Evolutionary conservation across 2,113 vertebrate genomes (phyloP).

Genomic region (Clupea harengus): DNA sequence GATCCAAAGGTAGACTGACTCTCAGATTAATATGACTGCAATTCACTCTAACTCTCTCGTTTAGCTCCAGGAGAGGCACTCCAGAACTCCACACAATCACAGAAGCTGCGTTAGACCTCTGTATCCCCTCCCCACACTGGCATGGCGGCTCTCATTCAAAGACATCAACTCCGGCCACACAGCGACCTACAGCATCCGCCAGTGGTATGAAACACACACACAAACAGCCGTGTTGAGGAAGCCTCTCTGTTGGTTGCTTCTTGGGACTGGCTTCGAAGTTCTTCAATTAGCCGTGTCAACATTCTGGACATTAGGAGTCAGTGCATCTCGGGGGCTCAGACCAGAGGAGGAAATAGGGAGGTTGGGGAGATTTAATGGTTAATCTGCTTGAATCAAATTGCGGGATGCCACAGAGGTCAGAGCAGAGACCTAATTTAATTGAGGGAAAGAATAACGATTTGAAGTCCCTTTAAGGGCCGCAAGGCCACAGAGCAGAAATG

Average conservation of each 20-base stretch:
- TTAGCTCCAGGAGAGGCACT: neutral
- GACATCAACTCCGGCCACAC: neutral
- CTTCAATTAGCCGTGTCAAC: conserved; percentile 46
- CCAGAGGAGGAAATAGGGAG: conserved; percentile 27
- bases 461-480: conserved; percentile 16
- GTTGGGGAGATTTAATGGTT: conserved; percentile 40
- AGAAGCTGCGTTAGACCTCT: neutral
- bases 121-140: neutral
- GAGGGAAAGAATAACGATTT: conserved; percentile 40
- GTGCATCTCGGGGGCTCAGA: neutral
- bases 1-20: neutral
- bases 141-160: neutral
- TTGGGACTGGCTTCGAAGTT: conserved; percentile 17
- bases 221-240: conserved; percentile 62
- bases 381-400: conserved; percentile 53
- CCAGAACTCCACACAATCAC: neutral
- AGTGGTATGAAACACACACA: conserved; percentile 21
- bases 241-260: conserved; percentile 46
- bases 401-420: conserved; percentile 44
- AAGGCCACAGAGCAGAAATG: conserved; percentile 43
- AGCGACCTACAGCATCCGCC: conserved; percentile 58
- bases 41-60: neutral
- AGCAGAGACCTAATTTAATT: conserved; percentile 53
- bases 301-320: neutral
- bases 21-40: conserved; percentile 4